phyloP scores from a whole-genome alignment of 1,140 invertebrate species.

The Ladona fulva region DNA sequence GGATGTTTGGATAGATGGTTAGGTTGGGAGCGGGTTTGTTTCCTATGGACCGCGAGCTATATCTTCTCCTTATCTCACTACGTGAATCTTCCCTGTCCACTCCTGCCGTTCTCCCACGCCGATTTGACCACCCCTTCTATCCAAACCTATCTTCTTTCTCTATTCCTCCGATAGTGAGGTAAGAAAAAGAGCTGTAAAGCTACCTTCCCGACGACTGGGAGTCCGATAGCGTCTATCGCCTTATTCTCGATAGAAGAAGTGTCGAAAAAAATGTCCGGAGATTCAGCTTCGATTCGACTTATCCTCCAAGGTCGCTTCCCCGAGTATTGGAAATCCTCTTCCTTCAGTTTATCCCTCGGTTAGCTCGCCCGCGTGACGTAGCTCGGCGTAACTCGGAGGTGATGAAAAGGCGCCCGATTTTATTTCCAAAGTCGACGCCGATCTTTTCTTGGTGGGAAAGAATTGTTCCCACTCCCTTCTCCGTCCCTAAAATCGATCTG shows the following conservation, averaged over 20 bases:
- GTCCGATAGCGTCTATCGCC: background rate
- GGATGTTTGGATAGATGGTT: too few species aligned
- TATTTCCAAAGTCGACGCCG: too few species aligned
- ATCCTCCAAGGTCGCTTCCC: background rate
- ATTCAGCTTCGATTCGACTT: background rate
- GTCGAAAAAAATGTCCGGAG: background rate
- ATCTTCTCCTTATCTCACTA: background rate
- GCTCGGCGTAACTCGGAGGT: background rate
- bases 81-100: background rate
- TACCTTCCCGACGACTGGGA: background rate
- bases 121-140: too few species aligned
- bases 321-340: constrained; percentile 1
- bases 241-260: background rate
- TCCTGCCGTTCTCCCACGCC: too few species aligned
- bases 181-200: too few species aligned
- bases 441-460: too few species aligned
- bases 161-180: background rate
- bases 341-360: background rate
- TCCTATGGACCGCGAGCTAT: background rate
- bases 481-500: too few species aligned
- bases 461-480: too few species aligned
- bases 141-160: background rate
- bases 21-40: background rate
- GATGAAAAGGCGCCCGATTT: background rate
- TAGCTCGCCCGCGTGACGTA: background rate